phyloP scores from a whole-genome alignment of 2,113 vertebrate species.

The Podarcis raffonei region DNA sequence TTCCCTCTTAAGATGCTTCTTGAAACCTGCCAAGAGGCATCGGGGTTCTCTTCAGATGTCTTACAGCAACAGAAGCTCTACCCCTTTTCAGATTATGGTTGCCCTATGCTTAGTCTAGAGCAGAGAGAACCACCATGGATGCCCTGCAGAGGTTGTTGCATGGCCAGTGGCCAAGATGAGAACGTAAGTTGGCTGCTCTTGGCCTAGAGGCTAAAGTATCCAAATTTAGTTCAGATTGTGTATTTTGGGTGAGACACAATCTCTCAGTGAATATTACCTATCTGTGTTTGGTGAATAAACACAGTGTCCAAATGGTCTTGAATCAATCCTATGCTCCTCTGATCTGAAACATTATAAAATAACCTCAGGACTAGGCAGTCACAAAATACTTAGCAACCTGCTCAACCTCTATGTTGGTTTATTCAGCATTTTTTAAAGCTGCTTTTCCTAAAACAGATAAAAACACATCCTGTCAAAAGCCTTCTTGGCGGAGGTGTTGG shows the following conservation, averaged over 20 bases:
- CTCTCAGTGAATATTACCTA: neutral
- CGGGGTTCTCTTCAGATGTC: neutral
- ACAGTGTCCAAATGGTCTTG: neutral
- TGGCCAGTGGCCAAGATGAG: too few species aligned
- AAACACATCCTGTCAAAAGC: neutral
- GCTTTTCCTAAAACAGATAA: neutral
- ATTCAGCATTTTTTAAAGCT: neutral
- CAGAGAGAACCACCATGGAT: too few species aligned
- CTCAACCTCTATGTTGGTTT: neutral
- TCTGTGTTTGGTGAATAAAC: neutral
- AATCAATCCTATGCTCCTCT: neutral
- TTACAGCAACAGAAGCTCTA: neutral
- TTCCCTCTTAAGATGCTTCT: neutral
- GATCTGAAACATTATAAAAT: neutral
- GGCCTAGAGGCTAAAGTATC: neutral
- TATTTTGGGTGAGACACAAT: neutral
- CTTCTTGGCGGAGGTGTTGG: constrained; percentile 10
- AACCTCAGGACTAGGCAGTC: neutral
- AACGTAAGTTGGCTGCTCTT: neutral
- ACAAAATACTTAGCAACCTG: neutral
- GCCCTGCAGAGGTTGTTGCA: too few species aligned
- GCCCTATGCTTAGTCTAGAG: too few species aligned
- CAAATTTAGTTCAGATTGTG: neutral
- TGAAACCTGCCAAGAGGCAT: neutral
- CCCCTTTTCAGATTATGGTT: too few species aligned